Percentiles rank a stretch among this genome's conserved stretches.
These are phyloP conservation scores for Polydrusus pterygomalis DNA, from an alignment of 2,888 invertebrate genomes.

Conservation along the genomic window DNA sequence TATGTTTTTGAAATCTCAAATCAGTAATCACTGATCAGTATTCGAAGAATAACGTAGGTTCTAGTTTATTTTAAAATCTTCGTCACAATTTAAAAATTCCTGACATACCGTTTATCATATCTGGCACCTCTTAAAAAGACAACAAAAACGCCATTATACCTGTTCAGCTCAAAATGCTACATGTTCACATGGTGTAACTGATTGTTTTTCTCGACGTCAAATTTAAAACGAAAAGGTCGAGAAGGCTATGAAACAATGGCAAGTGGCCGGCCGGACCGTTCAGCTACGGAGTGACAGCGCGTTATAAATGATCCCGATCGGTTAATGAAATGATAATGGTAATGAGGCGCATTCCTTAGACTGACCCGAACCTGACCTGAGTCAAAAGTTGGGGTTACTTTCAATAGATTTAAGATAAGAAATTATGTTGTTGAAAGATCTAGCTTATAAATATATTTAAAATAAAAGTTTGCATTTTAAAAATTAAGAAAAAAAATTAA, in stretches of 20 bases:
- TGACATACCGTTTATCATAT: conserved; percentile 51
- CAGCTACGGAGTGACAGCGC: conserved; percentile 53
- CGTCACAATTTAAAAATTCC: conserved; percentile 46
- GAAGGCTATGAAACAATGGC: conserved; percentile 47
- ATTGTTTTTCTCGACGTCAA: conserved; percentile 54
- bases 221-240: conserved; percentile 47
- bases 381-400: conserved; percentile 28
- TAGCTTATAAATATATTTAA: too few species aligned
- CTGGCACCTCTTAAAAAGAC: conserved; percentile 45
- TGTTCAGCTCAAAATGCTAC: conserved; percentile 42
- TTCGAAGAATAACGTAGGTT: not conserved
- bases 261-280: conserved; percentile 30
- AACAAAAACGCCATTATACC: conserved; percentile 50
- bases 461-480: too few species aligned
- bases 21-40: too few species aligned
- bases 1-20: too few species aligned
- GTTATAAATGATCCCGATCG: conserved; percentile 65
- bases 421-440: not conserved
- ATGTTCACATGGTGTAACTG: conserved; percentile 55
- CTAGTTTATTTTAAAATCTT: conserved; percentile 29
- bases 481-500: too few species aligned
- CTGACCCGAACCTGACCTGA: conserved; percentile 61
- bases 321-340: conserved; percentile 67
- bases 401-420: conserved; percentile 30
- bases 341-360: conserved; percentile 65